Conservation (phyloP, 2,113 vertebrate genomes). For the Pao palembangensis region DNA sequence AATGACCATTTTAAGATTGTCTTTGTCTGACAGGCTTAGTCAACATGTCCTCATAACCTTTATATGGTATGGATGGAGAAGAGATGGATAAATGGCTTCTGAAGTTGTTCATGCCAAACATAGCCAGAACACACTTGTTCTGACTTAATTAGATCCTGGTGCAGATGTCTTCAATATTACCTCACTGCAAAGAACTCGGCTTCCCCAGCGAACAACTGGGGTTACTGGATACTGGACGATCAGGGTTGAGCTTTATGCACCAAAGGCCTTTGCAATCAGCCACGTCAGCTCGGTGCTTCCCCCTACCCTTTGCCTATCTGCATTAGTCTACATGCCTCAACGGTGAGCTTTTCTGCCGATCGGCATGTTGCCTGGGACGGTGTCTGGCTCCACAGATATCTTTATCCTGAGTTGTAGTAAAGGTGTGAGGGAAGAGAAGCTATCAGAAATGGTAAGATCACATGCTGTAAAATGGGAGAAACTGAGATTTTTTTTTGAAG, state of each 20-base stretch:
- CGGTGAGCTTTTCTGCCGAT: no score
- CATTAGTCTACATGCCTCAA: no score
- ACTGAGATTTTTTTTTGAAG: no score
- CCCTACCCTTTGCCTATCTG: no score
- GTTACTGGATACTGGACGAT: slow-evolving; percentile 54
- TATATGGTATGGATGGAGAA: slow-evolving; percentile 46
- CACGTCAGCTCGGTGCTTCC: neutral
- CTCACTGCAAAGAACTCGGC: slow-evolving; percentile 69
- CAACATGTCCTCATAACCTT: slow-evolving; percentile 62
- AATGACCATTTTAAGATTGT: neutral
- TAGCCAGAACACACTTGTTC: slow-evolving; percentile 65
- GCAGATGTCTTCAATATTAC: slow-evolving; percentile 72
- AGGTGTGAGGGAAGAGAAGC: no score
- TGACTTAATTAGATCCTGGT: slow-evolving; percentile 74
- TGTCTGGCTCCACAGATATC: no score
- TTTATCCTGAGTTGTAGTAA: no score
- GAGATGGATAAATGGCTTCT: slow-evolving; percentile 53
- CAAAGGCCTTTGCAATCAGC: neutral
- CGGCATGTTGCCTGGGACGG: no score
- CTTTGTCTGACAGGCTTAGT: slow-evolving; percentile 37
- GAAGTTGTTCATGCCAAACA: slow-evolving; percentile 50
- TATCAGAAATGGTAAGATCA: no score
- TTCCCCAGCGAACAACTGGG: slow-evolving; percentile 64
- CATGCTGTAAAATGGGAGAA: no score
- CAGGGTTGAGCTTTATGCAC: slow-evolving; percentile 63